Base-by-base conservation (phyloP, 1,140 invertebrate species). In the Gryon sp. region DNA sequence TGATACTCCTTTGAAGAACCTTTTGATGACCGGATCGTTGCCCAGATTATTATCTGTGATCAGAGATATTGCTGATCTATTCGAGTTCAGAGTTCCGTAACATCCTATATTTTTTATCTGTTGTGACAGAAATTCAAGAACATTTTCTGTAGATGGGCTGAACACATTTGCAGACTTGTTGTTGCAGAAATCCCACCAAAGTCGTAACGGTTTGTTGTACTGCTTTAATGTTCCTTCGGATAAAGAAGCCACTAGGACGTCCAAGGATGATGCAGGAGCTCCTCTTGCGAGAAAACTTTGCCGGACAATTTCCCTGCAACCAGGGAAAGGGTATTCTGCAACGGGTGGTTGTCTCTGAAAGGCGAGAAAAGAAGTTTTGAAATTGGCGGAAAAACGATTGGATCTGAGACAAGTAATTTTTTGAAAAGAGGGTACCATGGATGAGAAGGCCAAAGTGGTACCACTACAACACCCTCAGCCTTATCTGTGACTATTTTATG, bases 1-100 rank as follows among this genome's bases (percentile, higher is more conserved):
- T 16, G 55, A 8, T 0, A 52, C 53, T 1, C 55, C 66, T 16
- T 52, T 52, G 5, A 45, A 70, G 22, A 53, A 70, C 0, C 66
- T 1, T n/a, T 46, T 52, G 0, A 52, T 22, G 12, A 53, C 12
- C 0, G 46, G 45, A 9, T 60, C 9, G n/a, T n/a, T n/a, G n/a
- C n/a, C n/a, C n/a, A n/a, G 0, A 38, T 41, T 4, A 45, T 30
- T 0, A 70, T 14, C 4, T 12, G 34, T 32, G 6, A 70, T 36
- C 5, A 70, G n/a, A 0, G 66, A 32, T 3, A 70, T 41, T 6
- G 45, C 45, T 9, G 66, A 50, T 0, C 32, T 8, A 34, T 69
- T 59, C 0, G 30, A 50, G 8, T 69, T 69, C 0, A 69, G 9
- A 0, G 53, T 70, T 2, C 45, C 20, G n/a, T 59, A 30, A n/a